phyloP scores from a whole-genome alignment of 2,113 vertebrate species.

The Strix uralensis region DNA sequence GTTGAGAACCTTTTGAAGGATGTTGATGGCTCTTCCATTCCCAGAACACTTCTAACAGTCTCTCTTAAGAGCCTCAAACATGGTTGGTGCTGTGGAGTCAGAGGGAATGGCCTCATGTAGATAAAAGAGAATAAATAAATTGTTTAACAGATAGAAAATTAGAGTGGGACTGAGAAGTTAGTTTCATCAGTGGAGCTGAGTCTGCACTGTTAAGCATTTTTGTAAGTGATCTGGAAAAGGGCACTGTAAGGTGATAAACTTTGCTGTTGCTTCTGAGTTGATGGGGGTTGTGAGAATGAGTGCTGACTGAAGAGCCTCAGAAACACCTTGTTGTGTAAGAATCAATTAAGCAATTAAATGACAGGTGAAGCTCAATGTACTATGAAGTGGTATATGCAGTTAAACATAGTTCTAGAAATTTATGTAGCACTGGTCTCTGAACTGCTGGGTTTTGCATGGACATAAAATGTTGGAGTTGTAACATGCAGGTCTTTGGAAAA shows the following conservation, averaged over 20 bases:
- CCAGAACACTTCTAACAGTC: not conserved
- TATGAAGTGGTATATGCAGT: no score
- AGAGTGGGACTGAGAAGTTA: not conserved
- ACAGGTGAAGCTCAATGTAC: fast-evolving
- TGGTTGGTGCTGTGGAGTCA: fast-evolving
- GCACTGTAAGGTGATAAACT: not conserved
- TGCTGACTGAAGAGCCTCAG: not conserved
- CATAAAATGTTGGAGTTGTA: fast-evolving
- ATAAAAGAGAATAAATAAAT: not conserved
- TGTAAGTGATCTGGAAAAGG: not conserved
- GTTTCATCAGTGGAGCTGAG: not conserved
- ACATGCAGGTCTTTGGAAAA: not conserved
- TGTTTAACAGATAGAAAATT: not conserved
- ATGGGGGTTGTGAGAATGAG: not conserved
- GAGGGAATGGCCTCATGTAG: not conserved
- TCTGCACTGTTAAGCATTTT: not conserved
- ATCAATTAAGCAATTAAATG: not conserved
- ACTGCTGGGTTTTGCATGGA: not conserved
- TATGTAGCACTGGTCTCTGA: fast-evolving
- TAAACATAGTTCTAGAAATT: not conserved
- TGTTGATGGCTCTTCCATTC: not conserved
- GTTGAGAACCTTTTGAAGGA: not conserved
- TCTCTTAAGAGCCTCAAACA: fast-evolving
- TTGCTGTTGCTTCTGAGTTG: not conserved
- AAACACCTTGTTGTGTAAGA: not conserved